phyloP scores from a whole-genome alignment of 2,113 vertebrate genomes.

The Alces alces region DNA sequence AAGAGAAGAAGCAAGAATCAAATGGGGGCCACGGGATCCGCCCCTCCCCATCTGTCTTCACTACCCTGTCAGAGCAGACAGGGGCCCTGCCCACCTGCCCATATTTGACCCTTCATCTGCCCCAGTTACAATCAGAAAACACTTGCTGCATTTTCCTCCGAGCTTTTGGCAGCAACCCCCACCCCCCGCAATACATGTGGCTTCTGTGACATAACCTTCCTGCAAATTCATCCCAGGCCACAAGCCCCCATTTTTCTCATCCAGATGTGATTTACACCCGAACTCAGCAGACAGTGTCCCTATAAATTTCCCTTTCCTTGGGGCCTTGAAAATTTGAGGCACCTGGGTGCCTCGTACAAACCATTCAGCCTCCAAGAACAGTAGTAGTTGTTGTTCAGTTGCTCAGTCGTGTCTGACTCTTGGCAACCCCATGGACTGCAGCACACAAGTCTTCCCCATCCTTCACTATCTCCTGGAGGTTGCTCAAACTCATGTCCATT shows the following conservation, averaged over 20 bases:
- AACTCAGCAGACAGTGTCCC: not conserved
- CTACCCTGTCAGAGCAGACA: no score
- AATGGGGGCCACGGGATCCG: accelerated
- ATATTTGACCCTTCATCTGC: not conserved
- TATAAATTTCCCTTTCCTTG: accelerated
- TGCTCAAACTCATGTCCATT: not conserved
- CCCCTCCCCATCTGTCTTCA: no score
- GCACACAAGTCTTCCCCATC: not conserved
- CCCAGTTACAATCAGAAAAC: not conserved
- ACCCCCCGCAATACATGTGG: accelerated
- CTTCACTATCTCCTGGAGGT: not conserved
- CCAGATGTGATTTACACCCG: not conserved
- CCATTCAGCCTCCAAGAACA: not conserved
- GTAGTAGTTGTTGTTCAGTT: not conserved
- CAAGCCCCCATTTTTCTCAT: no score
- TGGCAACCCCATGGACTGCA: accelerated
- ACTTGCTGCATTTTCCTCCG: not conserved
- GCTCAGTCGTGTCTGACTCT: not conserved
- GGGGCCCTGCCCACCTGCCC: not conserved
- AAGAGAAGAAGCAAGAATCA: not conserved
- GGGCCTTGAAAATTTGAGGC: not conserved
- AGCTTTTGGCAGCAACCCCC: not conserved
- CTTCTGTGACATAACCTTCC: not conserved
- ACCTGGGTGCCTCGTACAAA: no score
- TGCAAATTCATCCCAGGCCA: no score